Percentiles rank a stretch among this genome's conserved stretches.
Evolutionary conservation across 2,113 vertebrate species (phyloP).

Genomic region (Psittacula cyanocephala): DNA sequence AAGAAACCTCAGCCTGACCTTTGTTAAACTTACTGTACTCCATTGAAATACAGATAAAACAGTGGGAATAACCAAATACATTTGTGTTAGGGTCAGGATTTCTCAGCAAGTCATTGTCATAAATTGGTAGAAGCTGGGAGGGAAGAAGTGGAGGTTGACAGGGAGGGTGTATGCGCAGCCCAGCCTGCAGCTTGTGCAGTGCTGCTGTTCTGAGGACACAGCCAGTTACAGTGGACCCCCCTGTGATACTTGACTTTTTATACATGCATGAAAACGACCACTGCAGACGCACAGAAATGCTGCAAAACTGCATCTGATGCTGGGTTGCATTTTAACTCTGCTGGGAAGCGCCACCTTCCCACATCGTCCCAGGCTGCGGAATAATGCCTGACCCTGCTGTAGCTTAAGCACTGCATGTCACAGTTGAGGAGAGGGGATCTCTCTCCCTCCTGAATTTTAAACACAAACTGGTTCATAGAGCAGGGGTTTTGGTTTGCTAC

Average conservation of each 20-base stretch:
- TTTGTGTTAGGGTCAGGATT: background rate
- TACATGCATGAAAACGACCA: fast-evolving
- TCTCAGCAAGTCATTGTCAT: background rate
- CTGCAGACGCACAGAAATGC: slow-evolving; percentile 1
- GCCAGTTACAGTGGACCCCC: background rate
- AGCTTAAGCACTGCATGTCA: background rate
- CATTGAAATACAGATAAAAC: background rate
- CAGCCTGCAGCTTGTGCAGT: background rate
- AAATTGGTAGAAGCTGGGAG: background rate
- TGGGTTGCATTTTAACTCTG: background rate
- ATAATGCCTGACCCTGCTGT: background rate
- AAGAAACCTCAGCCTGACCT: background rate
- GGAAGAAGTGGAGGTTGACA: background rate
- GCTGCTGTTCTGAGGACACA: fast-evolving
- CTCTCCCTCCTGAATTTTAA: background rate
- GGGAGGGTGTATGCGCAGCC: background rate
- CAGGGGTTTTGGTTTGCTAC: background rate
- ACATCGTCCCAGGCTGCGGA: fast-evolving
- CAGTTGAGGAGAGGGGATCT: background rate
- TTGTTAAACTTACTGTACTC: background rate
- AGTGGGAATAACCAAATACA: background rate
- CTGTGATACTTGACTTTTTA: background rate
- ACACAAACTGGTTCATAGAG: background rate
- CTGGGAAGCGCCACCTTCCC: background rate
- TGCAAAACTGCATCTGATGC: background rate